Evolutionary conservation across 2,113 vertebrate genomes (phyloP).

Genomic region (Casuarius casuarius): DNA sequence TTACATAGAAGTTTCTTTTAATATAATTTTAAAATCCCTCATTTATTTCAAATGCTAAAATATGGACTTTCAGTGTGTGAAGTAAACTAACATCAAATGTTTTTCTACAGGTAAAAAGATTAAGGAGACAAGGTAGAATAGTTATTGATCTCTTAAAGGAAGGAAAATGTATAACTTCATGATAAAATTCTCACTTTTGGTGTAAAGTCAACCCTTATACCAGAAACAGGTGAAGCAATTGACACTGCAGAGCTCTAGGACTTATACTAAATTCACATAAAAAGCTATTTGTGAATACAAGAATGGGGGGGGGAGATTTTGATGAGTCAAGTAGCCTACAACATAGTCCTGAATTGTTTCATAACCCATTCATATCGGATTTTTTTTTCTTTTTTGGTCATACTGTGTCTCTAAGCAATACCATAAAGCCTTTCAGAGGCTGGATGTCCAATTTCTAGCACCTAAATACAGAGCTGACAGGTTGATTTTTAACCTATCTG

Average conservation of each 20-base stretch:
- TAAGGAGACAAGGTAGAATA: background rate
- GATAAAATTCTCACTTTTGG: background rate
- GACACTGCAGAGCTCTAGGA: background rate
- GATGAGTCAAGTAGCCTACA: background rate
- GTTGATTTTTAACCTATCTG: background rate
- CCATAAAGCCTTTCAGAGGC: background rate
- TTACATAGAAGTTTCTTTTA: too few species aligned
- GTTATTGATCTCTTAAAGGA: background rate
- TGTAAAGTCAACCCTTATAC: background rate
- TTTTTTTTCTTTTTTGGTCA: background rate
- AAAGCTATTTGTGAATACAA: background rate
- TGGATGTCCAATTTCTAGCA: background rate
- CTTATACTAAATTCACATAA: background rate
- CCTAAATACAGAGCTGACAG: background rate
- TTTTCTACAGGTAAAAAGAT: background rate
- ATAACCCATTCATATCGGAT: background rate
- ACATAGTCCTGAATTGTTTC: background rate
- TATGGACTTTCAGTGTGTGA: background rate
- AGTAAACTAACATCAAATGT: background rate
- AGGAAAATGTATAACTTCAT: background rate
- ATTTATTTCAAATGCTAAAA: background rate
- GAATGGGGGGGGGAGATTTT: background rate
- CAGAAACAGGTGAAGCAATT: background rate
- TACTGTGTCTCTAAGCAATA: background rate
- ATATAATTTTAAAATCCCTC: background rate